These are phyloP conservation scores for Ginglymostoma cirratum DNA, from an alignment of 2,113 vertebrate species.

Conservation along the genomic window DNA sequence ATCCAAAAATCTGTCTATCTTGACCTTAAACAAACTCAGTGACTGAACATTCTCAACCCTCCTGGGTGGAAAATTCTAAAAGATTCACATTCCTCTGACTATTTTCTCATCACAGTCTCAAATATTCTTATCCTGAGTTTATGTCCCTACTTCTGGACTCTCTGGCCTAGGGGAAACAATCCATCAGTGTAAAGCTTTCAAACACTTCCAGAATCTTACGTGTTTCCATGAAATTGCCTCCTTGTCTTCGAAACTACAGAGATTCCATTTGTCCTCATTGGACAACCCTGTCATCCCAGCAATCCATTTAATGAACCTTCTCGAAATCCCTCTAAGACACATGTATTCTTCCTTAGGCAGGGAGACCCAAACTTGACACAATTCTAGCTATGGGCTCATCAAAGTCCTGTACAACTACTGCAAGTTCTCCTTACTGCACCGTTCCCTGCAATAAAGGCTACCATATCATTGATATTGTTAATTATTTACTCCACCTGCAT, in stretches of 20 bases:
- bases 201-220: neutral
- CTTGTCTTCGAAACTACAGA: neutral
- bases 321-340: neutral
- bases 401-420: neutral
- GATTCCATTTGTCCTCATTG: neutral
- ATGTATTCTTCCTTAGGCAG: neutral
- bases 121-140: neutral
- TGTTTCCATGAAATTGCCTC: neutral
- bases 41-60: too few relatives aligned
- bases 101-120: neutral
- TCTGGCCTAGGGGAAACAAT: neutral
- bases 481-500: neutral
- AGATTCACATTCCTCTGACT: too few relatives aligned
- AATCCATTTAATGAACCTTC: neutral
- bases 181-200: neutral
- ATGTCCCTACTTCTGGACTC: neutral
- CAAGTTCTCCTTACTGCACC: neutral
- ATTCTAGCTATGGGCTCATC: neutral
- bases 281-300: too few relatives aligned
- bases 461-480: neutral
- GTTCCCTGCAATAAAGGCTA: neutral
- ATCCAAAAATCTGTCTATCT: too few relatives aligned
- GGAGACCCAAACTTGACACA: neutral
- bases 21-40: too few relatives aligned
- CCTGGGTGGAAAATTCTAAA: too few relatives aligned